Conservation (phyloP, 2,113 vertebrate species). For the Ailuropoda melanoleuca region DNA sequence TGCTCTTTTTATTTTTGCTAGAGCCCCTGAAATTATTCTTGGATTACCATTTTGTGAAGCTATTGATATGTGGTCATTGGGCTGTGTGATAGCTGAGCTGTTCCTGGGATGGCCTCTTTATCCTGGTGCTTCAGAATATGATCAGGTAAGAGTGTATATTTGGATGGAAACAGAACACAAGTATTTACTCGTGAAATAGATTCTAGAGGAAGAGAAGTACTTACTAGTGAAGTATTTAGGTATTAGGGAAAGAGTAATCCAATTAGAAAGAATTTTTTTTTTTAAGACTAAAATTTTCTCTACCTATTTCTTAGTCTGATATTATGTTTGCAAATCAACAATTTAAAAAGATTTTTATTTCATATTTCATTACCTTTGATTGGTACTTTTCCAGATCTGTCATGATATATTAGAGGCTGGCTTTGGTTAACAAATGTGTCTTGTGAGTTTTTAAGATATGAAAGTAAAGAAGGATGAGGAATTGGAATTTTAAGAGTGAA, state of each 20-base stretch:
- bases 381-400: background rate
- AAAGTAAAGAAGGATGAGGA: background rate
- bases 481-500: conserved; percentile 1
- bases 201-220: background rate
- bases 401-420: background rate
- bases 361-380: background rate
- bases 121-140: conserved; percentile 97
- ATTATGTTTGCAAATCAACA: background rate
- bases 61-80: conserved; percentile 99
- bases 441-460: background rate
- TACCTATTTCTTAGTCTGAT: background rate
- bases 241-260: background rate
- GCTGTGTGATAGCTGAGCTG: conserved; percentile 97
- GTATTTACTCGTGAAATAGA: background rate
- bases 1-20: conserved; percentile 75
- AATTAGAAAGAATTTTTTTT: conserved; percentile 9
- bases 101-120: conserved; percentile 98
- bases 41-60: conserved; percentile 97
- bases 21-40: conserved; percentile 98
- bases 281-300: background rate
- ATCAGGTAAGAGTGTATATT: conserved; percentile 90
- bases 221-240: conserved; percentile 9
- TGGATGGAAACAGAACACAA: background rate
- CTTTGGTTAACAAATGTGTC: background rate
- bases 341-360: conserved; percentile 25